Evolutionary conservation across 2,113 vertebrate genomes (phyloP).

Genomic region (Xiphophorus couchianus): DNA sequence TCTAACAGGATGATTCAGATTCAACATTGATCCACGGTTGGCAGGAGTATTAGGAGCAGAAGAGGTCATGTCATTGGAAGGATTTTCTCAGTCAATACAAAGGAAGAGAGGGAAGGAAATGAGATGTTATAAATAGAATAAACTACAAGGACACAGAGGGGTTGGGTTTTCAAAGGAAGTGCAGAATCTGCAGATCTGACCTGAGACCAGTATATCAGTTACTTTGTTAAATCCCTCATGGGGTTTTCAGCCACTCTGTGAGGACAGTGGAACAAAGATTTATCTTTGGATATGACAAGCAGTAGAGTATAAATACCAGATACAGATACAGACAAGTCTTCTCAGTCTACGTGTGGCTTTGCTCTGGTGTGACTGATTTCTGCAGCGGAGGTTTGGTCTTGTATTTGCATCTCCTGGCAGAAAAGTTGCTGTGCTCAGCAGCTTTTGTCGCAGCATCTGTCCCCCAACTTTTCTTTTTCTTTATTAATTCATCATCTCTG

Average conservation of each 20-base stretch:
- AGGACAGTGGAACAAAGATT: conserved; percentile 24
- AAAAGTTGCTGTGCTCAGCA: conserved; percentile 46
- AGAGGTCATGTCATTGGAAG: conserved; percentile 56
- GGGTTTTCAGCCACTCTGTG: conserved; percentile 48
- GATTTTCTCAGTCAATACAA: background rate
- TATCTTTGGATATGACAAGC: conserved; percentile 1
- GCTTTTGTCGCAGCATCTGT: conserved; percentile 40
- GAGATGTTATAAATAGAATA: conserved; percentile 27
- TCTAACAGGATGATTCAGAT: conserved; percentile 49
- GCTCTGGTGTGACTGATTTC: conserved; percentile 48
- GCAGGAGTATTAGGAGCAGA: conserved; percentile 38
- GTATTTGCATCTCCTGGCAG: conserved; percentile 47
- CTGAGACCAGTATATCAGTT: conserved; percentile 38
- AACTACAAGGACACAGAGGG: conserved; percentile 23
- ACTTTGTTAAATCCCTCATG: conserved; percentile 48
- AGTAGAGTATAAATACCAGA: background rate
- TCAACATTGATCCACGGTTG: conserved; percentile 59
- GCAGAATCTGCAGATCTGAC: conserved; percentile 70
- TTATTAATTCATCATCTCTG: conserved; percentile 14
- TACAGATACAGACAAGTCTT: background rate
- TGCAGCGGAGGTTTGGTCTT: conserved; percentile 56
- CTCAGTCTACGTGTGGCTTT: background rate
- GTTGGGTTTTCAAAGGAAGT: conserved; percentile 59
- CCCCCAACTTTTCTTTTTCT: conserved; percentile 15
- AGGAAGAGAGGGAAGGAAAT: conserved; percentile 12